These are phyloP conservation scores for Paelopatides confundens DNA, from an alignment of 53 echinoderm and acorn worm genomes.

Conservation along the genomic window DNA sequence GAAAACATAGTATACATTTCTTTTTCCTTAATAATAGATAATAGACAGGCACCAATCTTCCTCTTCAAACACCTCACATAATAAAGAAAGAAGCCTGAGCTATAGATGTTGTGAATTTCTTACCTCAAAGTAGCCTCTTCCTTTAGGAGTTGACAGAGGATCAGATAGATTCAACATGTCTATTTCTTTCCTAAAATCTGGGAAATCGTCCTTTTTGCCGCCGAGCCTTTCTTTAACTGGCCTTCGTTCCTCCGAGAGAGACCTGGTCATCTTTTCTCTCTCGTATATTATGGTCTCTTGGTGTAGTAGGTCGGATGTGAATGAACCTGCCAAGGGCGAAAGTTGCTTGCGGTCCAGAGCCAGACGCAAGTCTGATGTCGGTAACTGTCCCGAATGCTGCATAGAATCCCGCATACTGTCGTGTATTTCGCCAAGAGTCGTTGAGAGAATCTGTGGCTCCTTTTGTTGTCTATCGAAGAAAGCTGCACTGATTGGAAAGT, in stretches of 20 bases:
- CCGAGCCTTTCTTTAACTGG: constrained; percentile 89
- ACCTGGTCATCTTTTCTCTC: constrained; percentile 25
- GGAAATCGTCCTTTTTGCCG: constrained; percentile 31
- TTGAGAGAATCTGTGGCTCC: constrained; percentile 21
- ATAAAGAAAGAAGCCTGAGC: too few species aligned
- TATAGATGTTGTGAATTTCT: not conserved
- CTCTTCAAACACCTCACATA: too few species aligned
- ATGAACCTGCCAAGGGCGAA: constrained; percentile 10
- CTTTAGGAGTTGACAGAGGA: constrained; percentile 18
- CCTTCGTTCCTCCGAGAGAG: constrained; percentile 62
- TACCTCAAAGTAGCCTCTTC: constrained; percentile 25
- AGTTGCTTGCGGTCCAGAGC: constrained; percentile 43
- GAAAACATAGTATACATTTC: too few species aligned
- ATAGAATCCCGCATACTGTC: constrained; percentile 28
- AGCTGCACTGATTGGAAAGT: constrained; percentile 35
- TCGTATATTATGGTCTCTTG: constrained; percentile 43
- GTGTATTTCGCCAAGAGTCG: constrained; percentile 35
- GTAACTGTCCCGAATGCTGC: not conserved
- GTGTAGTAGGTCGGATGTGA: constrained; percentile 28
- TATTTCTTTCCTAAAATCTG: constrained; percentile 68
- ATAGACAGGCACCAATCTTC: too few species aligned
- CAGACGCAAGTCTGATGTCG: constrained; percentile 9
- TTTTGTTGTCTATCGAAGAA: constrained; percentile 30
- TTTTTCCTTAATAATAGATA: too few species aligned
- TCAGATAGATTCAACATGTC: constrained; percentile 50